Base-by-base conservation (phyloP, 2,113 vertebrate species). In the Patagioenas fasciata region DNA sequence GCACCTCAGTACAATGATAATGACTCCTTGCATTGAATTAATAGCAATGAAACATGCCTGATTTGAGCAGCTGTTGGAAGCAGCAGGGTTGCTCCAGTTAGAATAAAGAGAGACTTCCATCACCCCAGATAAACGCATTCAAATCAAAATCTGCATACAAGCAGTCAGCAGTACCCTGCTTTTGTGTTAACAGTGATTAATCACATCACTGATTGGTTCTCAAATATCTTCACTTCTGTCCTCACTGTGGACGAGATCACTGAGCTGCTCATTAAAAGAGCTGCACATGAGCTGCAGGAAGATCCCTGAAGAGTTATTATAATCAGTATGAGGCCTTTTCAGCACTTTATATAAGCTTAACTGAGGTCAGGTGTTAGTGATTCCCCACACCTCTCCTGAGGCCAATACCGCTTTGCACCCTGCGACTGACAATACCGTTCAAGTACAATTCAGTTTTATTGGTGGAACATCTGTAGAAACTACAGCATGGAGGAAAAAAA, bases 51-150 rank as follows among this genome's bases (percentile, higher is more conserved):
- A 98, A 97, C 85, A 80, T 78, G 91, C 84, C 85, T 95, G 95
- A 94, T 96, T 97, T 96, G 91, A 94, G 95, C 97, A 98, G 96
- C 96, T 97, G 96, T 94, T 96, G 87, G 74, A 80, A 97, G 88
- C 94, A 95, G 95, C 71, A 1, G 96, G 97, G 86, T 94, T 92
- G 58, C 80, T 96, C 75, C 88, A 58, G 81, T 80, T 78, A 90
- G 77, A 77, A 95, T 87, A 85, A 80, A 89, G 90, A 89, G 73
- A 93, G 86, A 89, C 74, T 83, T 60, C 40, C 60, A 79, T 62
- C 47, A 89, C 86, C 85, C 85, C 86, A 79, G 72, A 91, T 72
- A 93, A 85, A 93, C 54, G 56, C 92, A 83, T 93, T 96, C 61
- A 91, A 89, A 96, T 97, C 90, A 90, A 97, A 91, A 34, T 78